Base-by-base conservation (phyloP, 2,797 vertebrate genomes). In the Scyliorhinus canicula region DNA sequence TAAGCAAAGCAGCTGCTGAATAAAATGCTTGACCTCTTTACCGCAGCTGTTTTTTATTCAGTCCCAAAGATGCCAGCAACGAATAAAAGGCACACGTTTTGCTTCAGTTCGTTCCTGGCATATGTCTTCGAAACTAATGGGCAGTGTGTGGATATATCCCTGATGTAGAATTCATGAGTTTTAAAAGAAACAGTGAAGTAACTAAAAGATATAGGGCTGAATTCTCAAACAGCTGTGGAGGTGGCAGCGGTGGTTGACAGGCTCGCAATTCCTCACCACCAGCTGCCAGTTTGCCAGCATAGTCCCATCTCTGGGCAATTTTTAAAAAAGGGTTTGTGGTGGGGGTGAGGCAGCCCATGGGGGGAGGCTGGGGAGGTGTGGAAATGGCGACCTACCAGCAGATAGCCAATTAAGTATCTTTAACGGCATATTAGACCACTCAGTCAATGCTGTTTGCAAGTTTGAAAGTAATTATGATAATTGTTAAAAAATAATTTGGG, bases 1-100 rank as follows among this genome's bases (percentile, higher is more conserved):
- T 97, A 97, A 98, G 97, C 97, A 97, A 97, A 97, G 97, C 44
- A 95, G 96, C 96, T 96, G 96, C 96, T 97, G 97, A 97, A 97
- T 97, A 97, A 97, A 97, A 97, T 96, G 96, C 97, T 97, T 98
- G 97, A 98, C 97, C 97, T 97, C 97, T 96, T 19, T 2, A 95
- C 97, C 97, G 97, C 97, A 97, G 97, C 97, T 97, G 97, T 97
- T 97, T 96, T 95, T 97, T 96, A 97, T 93, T 97, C 65, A 94
- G 44, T n/a, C 71, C 67, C 65, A 94, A 94, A 69, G 69, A 71
- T 74, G 71, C 93, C 67, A 94, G 93, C 67, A 94, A 26, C 3
- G 50, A 74, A 94, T 71, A 71, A 74, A 94, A 94, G 65, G 67
- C 65, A 69, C 9, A n/a, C 93, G 8, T 74, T n/a, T 74, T 50